phyloP scores from a whole-genome alignment of 2,797 vertebrate species.

The Anabas testudineus region DNA sequence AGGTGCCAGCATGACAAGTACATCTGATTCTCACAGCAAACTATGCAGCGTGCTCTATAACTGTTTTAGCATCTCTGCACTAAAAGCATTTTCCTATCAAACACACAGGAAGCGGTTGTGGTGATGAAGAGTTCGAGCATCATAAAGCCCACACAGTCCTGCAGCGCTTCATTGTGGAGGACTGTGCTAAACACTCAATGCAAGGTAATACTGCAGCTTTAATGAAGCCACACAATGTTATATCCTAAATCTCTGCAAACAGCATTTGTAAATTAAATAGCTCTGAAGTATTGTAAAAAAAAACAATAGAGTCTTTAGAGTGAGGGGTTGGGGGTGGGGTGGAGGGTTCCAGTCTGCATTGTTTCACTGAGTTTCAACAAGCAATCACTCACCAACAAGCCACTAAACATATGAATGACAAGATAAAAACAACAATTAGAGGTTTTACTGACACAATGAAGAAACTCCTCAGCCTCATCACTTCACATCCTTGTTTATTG shows the following conservation, averaged over 20 bases:
- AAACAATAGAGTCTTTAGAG: constrained; percentile 58
- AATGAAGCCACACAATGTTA: background rate
- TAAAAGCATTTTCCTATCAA: background rate
- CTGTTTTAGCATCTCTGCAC: constrained; percentile 24
- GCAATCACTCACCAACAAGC: constrained; percentile 51
- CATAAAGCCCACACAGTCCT: background rate
- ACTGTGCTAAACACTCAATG: background rate
- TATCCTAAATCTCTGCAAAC: constrained; percentile 21
- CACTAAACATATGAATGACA: constrained; percentile 45
- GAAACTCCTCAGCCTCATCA: background rate
- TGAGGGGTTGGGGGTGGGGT: constrained; percentile 27
- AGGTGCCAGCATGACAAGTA: background rate
- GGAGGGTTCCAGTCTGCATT: constrained; percentile 59
- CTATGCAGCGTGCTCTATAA: background rate
- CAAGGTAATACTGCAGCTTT: background rate
- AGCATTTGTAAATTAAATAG: constrained; percentile 17
- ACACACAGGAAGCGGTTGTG: constrained; percentile 78
- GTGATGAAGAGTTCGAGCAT: constrained; percentile 14
- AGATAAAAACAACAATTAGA: constrained; percentile 50
- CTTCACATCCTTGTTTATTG: background rate
- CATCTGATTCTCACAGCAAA: constrained; percentile 5
- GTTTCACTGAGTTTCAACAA: constrained; percentile 56
- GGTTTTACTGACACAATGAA: constrained; percentile 19
- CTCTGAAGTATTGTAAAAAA: constrained; percentile 45
- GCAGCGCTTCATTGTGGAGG: background rate